Percentiles rank a stretch among this genome's conserved stretches.
These are phyloP conservation scores for Planococcus citri DNA, from an alignment of 1,140 invertebrate species.

Conservation along the genomic window DNA sequence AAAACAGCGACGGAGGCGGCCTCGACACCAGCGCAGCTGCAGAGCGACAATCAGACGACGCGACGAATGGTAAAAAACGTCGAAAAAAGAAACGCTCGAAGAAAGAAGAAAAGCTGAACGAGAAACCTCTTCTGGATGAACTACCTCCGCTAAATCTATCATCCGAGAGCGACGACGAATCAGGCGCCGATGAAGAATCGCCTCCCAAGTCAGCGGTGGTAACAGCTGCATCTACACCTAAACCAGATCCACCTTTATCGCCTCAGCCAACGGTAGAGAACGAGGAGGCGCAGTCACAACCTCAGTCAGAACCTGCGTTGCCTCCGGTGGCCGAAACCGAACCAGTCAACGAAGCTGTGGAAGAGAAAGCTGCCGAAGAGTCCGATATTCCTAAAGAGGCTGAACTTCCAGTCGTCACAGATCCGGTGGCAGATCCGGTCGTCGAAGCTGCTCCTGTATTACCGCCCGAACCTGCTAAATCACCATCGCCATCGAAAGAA, in stretches of 20 bases:
- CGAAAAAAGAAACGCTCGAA: conserved; percentile 26
- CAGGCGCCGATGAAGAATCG: conserved; percentile 19
- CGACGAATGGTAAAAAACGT: conserved; percentile 14
- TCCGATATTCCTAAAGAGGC: too few relatives aligned
- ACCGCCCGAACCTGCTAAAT: neutral
- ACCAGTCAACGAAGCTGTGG: conserved; percentile 39
- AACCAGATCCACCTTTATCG: conserved; percentile 10
- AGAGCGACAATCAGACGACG: neutral
- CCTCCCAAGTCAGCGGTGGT: neutral
- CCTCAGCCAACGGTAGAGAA: conserved; percentile 9
- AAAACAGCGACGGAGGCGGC: neutral
- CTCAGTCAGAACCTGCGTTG: conserved; percentile 25
- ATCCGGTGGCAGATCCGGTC: too few relatives aligned
- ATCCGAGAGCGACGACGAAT: conserved; percentile 50
- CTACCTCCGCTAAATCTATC: conserved; percentile 65
- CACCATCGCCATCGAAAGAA: neutral
- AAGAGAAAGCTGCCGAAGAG: too few relatives aligned
- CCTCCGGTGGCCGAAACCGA: conserved; percentile 44
- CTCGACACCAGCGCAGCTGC: neutral
- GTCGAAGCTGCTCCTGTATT: too few relatives aligned
- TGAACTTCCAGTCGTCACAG: neutral
- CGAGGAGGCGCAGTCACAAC: neutral
- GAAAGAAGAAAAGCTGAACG: conserved; percentile 29
- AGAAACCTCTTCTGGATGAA: conserved; percentile 44
- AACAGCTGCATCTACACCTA: conserved; percentile 16